These are phyloP conservation scores for Clarias fuscus DNA, from an alignment of 2,797 vertebrate genomes.

Conservation along the genomic window DNA sequence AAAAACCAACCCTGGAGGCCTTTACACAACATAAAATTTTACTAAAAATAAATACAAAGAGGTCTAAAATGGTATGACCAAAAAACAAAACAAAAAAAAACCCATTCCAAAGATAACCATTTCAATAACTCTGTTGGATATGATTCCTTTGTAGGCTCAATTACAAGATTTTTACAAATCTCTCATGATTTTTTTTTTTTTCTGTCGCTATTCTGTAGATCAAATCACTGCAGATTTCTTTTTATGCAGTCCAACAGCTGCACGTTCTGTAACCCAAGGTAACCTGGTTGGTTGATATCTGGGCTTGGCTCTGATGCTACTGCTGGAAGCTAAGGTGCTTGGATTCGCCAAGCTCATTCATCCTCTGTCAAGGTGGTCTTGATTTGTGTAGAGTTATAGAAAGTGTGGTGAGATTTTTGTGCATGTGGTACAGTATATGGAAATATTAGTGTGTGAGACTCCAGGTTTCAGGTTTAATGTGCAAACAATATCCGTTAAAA, in stretches of 20 bases:
- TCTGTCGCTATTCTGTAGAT: neutral
- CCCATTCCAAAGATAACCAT: neutral
- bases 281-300: constrained; percentile 46
- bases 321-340: constrained; percentile 28
- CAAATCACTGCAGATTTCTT: neutral
- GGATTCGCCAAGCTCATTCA: constrained; percentile 27
- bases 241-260: neutral
- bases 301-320: constrained; percentile 45
- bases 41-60: neutral
- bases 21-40: too few species aligned
- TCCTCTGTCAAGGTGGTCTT: constrained; percentile 36
- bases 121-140: neutral
- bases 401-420: neutral
- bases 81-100: neutral
- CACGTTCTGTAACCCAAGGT: neutral
- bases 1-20: too few species aligned
- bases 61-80: neutral
- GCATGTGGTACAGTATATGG: constrained; percentile 27
- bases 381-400: constrained; percentile 7
- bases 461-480: constrained; percentile 20
- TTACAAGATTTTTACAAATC: neutral
- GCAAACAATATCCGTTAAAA: neutral
- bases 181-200: neutral
- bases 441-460: constrained; percentile 14
- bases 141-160: neutral